Percentiles rank a stretch among this genome's conserved stretches.
Conservation (phyloP, 2,797 vertebrate species). For the Centropyge bicolor region DNA sequence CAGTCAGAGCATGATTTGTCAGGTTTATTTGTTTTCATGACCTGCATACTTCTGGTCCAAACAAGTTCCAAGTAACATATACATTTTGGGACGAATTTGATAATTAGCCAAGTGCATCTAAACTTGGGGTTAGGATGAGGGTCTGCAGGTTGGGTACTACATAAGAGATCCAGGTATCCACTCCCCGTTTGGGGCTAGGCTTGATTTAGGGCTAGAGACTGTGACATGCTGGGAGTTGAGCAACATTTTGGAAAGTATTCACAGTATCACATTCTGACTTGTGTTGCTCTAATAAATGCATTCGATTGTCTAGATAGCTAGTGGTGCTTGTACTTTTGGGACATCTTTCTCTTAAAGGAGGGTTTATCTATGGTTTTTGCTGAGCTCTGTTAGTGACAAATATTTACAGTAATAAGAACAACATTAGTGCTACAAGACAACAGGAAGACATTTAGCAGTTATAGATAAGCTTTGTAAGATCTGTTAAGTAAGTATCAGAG, state of each 20-base stretch:
- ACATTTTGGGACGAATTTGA: background rate
- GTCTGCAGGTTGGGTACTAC: background rate
- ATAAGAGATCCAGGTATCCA: background rate
- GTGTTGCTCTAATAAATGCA: background rate
- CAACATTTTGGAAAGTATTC: no score
- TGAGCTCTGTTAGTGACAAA: background rate
- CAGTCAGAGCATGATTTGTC: conserved; percentile 4
- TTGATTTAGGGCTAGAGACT: background rate
- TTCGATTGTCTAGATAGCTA: background rate
- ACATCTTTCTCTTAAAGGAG: background rate
- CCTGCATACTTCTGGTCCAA: background rate
- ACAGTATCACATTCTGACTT: no score
- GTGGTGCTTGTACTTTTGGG: background rate
- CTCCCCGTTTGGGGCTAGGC: background rate
- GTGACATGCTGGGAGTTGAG: no score
- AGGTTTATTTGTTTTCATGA: conserved; percentile 17
- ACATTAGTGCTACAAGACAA: background rate
- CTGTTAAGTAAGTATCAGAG: background rate
- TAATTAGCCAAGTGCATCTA: background rate
- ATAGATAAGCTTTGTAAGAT: background rate
- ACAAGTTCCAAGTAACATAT: background rate
- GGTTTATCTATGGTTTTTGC: background rate
- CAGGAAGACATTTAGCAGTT: background rate
- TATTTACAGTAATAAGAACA: background rate
- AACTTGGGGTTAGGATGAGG: background rate